A percentile compares a stretch with the other conserved stretches of the same genome.
Conservation (phyloP, 2,113 vertebrate species). For the Tragelaphus strepsiceros region DNA sequence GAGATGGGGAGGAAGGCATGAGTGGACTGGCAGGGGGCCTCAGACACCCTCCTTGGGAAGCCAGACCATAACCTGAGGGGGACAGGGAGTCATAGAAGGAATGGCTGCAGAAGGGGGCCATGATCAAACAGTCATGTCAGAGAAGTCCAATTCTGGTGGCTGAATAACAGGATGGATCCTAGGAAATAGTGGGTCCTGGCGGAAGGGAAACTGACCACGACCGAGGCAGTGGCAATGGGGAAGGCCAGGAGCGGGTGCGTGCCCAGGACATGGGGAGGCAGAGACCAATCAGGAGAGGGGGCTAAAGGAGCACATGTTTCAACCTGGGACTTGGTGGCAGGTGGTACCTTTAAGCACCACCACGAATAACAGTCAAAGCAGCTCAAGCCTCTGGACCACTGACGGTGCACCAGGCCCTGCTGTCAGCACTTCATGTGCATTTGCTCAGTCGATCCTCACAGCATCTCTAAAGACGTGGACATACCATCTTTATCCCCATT, state of each 20-base stretch:
- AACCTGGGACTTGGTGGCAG: accelerated
- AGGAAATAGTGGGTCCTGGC: not conserved
- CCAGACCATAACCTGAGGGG: not conserved
- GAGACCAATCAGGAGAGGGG: too few relatives aligned
- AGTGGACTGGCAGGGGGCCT: not conserved
- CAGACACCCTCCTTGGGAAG: accelerated
- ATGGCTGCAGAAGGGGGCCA: not conserved
- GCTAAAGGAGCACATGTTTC: not conserved
- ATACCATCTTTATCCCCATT: not conserved
- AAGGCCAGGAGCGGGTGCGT: accelerated
- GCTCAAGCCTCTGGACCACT: not conserved
- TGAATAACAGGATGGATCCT: not conserved
- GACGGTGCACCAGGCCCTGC: accelerated
- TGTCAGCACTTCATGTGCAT: not conserved
- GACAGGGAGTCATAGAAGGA: not conserved
- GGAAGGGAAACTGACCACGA: accelerated
- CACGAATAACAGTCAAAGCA: too few relatives aligned
- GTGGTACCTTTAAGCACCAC: accelerated
- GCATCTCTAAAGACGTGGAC: not conserved
- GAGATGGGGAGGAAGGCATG: accelerated
- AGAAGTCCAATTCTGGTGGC: not conserved
- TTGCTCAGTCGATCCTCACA: not conserved
- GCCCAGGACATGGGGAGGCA: not conserved
- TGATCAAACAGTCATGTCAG: not conserved
- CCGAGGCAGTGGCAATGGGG: not conserved